Base-by-base conservation (phyloP, 2,113 vertebrate species). In the Cynopterus brachyotis region DNA sequence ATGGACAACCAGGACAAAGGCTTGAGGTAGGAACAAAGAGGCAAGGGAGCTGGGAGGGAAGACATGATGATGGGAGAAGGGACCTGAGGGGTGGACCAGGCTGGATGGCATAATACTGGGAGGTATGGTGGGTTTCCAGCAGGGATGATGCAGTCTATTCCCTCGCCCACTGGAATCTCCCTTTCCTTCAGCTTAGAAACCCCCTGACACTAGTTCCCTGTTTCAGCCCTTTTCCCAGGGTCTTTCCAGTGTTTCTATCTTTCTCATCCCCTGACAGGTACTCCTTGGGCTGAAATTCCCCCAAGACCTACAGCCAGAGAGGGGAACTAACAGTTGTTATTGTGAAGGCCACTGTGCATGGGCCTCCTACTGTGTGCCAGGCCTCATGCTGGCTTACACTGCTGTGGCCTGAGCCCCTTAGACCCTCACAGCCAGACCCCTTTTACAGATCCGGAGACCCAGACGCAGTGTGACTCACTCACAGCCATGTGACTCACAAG, bases 181-280 rank as follows among this genome's bases (percentile, higher is more conserved):
- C 87, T 91, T 85, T 79, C 22, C 35, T 32, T 6, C 32, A 64
- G 57, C 60, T 60, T 72, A n/a, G 89, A 70, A 98, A 93, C 0
- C 78, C 92, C 89, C 81, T 50, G 3, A 0, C 32, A 0, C 0
- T 2, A 73, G 50, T 67, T 86, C 84, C 95, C 50, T 20, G 22
- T 62, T 22, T 70, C 17, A 17, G 30, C 32, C 45, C 11, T 47
- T n/a, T 81, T 28, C 47, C 15, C 15, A 0, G 83, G 88, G 55
- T 47, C 75, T 94, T 90, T 55, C 93, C 76, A 53, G 69, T 5
- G 3, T 11, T 6, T 26, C 20, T 40, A 35, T 3, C 42, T 78
- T 57, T 5, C 13, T 20, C 6, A 1, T 19, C 24, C 24, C 2
- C 1, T 6, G 26, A 20, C 11, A n/a, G 55, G 42, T 37, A 11